Evolutionary conservation across 2,888 invertebrate species (phyloP).

Genomic region (Mamestra brassicae): DNA sequence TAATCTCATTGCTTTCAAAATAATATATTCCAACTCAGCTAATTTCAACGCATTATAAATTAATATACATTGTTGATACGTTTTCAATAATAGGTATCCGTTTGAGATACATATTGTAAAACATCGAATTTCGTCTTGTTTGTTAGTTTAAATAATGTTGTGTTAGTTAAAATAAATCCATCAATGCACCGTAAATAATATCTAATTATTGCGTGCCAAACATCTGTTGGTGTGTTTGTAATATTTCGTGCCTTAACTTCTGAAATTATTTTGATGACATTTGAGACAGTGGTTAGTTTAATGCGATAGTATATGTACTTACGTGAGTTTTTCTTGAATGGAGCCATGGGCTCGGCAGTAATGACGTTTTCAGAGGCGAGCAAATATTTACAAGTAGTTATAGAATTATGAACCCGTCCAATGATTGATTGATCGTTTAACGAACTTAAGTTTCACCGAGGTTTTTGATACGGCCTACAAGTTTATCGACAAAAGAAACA

Average conservation of each 20-base stretch:
- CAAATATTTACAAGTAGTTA: constrained; percentile 23
- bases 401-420: neutral
- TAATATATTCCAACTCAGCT: constrained; percentile 25
- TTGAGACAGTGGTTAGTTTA: neutral
- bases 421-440: constrained; percentile 34
- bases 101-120: constrained; percentile 9
- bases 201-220: neutral
- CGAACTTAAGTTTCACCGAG: neutral
- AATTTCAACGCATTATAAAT: constrained; percentile 51
- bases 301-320: no score
- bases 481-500: constrained; percentile 30
- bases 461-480: constrained; percentile 3
- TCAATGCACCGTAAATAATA: neutral
- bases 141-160: constrained; percentile 6
- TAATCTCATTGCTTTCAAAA: constrained; percentile 27
- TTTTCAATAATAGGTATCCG: constrained; percentile 40
- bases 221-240: neutral
- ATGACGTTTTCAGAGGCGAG: neutral
- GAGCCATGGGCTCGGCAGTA: neutral
- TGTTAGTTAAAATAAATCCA: neutral
- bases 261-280: neutral
- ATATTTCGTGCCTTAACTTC: neutral
- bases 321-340: neutral
- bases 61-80: constrained; percentile 31
- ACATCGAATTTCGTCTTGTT: constrained; percentile 4